Evolutionary conservation across 2,113 vertebrate species (phyloP), one percentile per base, ranked within the genome.

Genomic region (Paramisgurnus dabryanus): DNA sequence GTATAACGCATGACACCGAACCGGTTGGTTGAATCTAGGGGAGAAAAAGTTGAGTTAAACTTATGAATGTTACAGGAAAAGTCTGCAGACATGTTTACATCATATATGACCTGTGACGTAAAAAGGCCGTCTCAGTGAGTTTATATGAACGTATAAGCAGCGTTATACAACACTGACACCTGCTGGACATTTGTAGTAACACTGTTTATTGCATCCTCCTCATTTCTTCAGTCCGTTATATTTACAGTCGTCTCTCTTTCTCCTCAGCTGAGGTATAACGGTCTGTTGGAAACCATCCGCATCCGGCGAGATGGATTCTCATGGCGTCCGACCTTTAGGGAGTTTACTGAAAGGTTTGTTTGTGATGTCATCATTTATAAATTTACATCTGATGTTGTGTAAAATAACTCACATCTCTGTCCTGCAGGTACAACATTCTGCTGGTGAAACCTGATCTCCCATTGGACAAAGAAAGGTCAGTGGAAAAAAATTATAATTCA

Each of bases 271-370:
- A 84, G 86, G 5, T 94, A 93, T 85, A 94, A 94, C 0, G 93
- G 93, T 18, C 78, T 94, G 53, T 85, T 94, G 83, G 93, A 94
- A 85, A 94, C 93, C 8, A 89, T 93, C 72, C 88, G 90, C 47
- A 94, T 94, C 85, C 89, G 92, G 70, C 91, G 88, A 87, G 90
- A 93, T 9, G 92, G 93, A 39, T 94, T 92, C 83, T 93, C 93
- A 13, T 94, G 93, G 93, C 88, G 93, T 80, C 93, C 93, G 0
- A 85, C 85, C 3, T 94, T 94, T 85, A 86, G 88, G 72, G 93
- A 94, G 78, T 94, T 94, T 87, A 85, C 85, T 60, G 86, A 90
- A 85, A 91, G 89, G 93, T 94, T 80, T 73, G 80, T 94, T 80
- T 73, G 80, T 64, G n/a, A 34, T 34, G 27, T 34, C 27, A 34